Base-by-base conservation (phyloP, 2,113 vertebrate genomes). In the Colinus virginianus region DNA sequence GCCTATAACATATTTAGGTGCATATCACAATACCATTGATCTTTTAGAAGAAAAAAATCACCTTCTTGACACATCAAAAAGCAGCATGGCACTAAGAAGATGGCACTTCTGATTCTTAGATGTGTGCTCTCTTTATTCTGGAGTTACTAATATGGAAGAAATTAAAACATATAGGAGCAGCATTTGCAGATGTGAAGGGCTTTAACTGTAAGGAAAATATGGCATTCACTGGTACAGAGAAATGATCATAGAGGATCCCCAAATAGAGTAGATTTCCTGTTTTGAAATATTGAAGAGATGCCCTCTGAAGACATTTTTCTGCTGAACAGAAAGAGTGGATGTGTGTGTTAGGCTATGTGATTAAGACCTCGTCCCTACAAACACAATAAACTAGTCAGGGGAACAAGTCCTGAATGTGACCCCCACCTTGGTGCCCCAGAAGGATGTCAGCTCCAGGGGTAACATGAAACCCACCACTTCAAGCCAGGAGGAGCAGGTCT, bases 61-160 rank as follows among this genome's bases (percentile, higher is more conserved):
- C 45, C 53, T 71, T 80, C 91, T 42, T 72, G 70, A 83, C 61
- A 78, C 58, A 76, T 87, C 75, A 89, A 87, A 94, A 92, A 84
- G 32, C 53, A 84, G 3, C 28, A 43, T 42, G 64, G 26, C 40
- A 88, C 56, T 42, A 67, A 90, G 89, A 56, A 93, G 71, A 61
- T 40, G 66, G 6, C 51, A 58, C 0, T 9, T 91, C 64, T 87
- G 76, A 87, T 90, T 88, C 63, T 75, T 77, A 82, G 63, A 62
- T 59, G 38, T n/a, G 12, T 34, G 26, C 32, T 0, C 0, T 75
- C 66, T 84, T 86, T 75, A 46, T 58, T 53, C 45, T 66, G 66
- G 40, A 75, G 64, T 63, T 49, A 43, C 17, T 56, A 40, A 32
- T 91, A 43, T 4, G 9, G 46, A 75, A 77, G 55, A 94, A 84